These are phyloP conservation scores for Sylvicola cinctus DNA, from an alignment of 2,888 invertebrate genomes.

Conservation along the genomic window DNA sequence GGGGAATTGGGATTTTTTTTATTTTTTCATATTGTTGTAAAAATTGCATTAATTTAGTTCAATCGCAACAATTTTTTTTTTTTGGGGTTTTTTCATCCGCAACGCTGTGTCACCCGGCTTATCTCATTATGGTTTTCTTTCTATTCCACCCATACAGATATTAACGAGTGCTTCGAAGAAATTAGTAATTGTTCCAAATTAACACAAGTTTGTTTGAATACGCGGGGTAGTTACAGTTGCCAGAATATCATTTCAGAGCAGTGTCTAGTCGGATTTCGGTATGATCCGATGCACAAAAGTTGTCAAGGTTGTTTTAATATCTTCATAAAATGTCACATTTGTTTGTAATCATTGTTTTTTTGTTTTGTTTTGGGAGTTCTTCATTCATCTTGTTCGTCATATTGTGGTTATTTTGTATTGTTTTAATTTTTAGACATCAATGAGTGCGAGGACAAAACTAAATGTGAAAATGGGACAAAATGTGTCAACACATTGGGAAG, in stretches of 20 bases:
- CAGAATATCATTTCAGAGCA: conserved; percentile 38
- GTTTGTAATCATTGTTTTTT: conserved; percentile 1
- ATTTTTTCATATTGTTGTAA: neutral
- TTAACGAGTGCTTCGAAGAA: conserved; percentile 48
- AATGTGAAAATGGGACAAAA: conserved; percentile 33
- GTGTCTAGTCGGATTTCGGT: conserved; percentile 43
- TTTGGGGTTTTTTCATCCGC: neutral
- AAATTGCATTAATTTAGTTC: neutral
- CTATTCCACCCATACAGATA: conserved; percentile 28
- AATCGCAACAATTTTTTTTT: neutral
- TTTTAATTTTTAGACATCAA: conserved; percentile 59
- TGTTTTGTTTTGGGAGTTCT: neutral
- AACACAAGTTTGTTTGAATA: conserved; percentile 49
- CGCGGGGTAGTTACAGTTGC: conserved; percentile 47
- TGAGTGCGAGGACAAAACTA: conserved; percentile 42
- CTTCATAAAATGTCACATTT: neutral
- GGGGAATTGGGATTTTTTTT: conserved; percentile 1
- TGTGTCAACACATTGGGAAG: conserved; percentile 61
- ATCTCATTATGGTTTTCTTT: conserved; percentile 5
- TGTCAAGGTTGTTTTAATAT: conserved; percentile 31
- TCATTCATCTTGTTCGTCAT: too few relatives aligned
- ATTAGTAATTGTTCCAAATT: conserved; percentile 41
- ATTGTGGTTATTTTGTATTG: too few relatives aligned
- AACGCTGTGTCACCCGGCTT: neutral
- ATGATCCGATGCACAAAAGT: conserved; percentile 28